phyloP scores from a whole-genome alignment of 2,888 invertebrate genomes.

The Oegoconia quadripuncta region DNA sequence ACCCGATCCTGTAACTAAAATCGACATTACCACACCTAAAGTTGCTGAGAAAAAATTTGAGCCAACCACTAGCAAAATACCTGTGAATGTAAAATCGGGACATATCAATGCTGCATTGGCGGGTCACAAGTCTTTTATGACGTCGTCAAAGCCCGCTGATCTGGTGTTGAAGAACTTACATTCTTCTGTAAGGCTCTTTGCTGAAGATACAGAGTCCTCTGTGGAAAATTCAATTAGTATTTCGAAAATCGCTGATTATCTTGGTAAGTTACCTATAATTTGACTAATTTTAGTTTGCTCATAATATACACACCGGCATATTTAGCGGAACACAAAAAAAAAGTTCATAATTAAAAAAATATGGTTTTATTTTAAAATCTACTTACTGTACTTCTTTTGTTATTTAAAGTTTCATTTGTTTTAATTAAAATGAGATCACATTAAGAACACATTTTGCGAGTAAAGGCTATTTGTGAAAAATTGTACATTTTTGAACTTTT shows the following conservation, averaged over 20 bases:
- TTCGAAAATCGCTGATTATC: conserved; percentile 63
- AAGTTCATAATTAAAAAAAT: no score
- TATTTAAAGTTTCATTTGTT: no score
- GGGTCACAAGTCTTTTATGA: conserved; percentile 7
- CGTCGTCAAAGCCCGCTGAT: conserved; percentile 29
- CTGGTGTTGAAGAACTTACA: conserved; percentile 47
- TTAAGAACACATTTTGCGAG: no score
- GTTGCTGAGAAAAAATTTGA: background rate
- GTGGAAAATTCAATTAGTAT: conserved; percentile 61
- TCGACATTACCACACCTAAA: background rate
- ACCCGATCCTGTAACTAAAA: background rate
- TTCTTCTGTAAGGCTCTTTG: conserved; percentile 35
- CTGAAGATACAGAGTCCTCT: conserved; percentile 52
- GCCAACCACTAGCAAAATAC: background rate
- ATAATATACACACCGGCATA: no score
- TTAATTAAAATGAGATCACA: no score
- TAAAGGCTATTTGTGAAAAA: no score
- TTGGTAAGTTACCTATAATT: no score
- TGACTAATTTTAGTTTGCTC: no score
- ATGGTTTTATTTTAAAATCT: no score
- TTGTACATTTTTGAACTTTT: no score
- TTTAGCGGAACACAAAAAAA: no score
- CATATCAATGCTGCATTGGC: background rate
- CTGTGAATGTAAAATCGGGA: background rate
- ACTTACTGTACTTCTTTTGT: no score